Evolutionary conservation across 2,888 invertebrate genomes (phyloP).

Genomic region (Ennomos erosarius): DNA sequence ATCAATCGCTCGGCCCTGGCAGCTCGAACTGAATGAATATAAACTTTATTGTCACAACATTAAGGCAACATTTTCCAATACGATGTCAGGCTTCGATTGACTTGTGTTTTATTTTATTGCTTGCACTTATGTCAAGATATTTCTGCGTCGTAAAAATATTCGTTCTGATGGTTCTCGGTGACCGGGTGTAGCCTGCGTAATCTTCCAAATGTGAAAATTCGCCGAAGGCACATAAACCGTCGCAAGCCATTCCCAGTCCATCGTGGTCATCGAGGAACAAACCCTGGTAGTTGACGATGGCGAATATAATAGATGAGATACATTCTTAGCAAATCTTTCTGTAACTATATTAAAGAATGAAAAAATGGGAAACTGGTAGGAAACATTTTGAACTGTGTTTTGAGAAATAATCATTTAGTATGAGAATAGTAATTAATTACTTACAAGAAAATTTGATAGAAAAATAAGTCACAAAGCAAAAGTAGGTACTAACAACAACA

Average conservation of each 20-base stretch:
- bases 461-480: no score
- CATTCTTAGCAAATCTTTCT: no score
- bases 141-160: constrained; percentile 35
- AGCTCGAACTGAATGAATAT: not conserved
- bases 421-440: no score
- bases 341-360: no score
- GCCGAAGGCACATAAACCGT: constrained; percentile 17
- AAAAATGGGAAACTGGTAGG: no score
- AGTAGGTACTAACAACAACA: no score
- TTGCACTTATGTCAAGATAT: constrained; percentile 30
- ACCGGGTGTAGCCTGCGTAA: constrained; percentile 22
- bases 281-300: no score
- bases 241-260: constrained; percentile 10
- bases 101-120: constrained; percentile 27
- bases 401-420: no score
- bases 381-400: no score
- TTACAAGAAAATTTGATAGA: no score
- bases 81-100: constrained; percentile 8
- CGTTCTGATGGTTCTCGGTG: constrained; percentile 21
- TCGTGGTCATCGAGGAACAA: no score
- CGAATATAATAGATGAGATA: no score
- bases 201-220: constrained; percentile 25
- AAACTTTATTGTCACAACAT: constrained; percentile 6
- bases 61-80: constrained; percentile 11
- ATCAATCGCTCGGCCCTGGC: not conserved